Percentiles rank a stretch among this genome's conserved stretches.
phyloP scores from a whole-genome alignment of 2,113 vertebrate species.

The Steatornis caripensis region DNA sequence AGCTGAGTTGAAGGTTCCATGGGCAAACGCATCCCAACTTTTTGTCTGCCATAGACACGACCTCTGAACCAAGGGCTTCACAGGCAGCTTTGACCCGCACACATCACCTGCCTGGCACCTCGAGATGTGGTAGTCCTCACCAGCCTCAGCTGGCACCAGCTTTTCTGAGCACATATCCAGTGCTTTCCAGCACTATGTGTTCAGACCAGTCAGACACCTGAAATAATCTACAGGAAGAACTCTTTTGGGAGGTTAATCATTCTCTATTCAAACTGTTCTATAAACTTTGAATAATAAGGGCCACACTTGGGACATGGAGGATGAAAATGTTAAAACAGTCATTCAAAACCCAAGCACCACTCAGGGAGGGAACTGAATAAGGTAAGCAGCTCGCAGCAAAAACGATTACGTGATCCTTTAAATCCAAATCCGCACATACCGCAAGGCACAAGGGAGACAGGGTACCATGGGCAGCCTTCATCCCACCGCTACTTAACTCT shows the following conservation, averaged over 20 bases:
- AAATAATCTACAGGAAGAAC: background rate
- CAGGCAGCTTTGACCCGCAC: background rate
- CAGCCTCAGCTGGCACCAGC: background rate
- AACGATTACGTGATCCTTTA: accelerated
- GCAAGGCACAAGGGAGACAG: background rate
- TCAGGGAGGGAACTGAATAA: background rate
- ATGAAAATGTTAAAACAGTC: background rate
- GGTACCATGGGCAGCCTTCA: background rate
- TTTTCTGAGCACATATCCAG: background rate
- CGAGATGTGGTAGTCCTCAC: background rate
- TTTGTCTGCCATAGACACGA: background rate
- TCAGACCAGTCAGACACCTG: background rate
- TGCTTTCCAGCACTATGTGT: accelerated
- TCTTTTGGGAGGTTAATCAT: background rate
- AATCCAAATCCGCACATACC: accelerated
- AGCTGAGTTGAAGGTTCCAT: background rate
- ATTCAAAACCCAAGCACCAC: background rate
- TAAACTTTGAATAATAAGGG: background rate
- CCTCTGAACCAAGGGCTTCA: background rate
- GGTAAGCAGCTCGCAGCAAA: background rate
- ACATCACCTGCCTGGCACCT: background rate
- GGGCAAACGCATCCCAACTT: background rate
- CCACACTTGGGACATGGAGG: background rate
- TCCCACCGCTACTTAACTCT: background rate
- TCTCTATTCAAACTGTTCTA: background rate